Evolutionary conservation across 2,113 vertebrate species (phyloP).

Genomic region (Procavia capensis): DNA sequence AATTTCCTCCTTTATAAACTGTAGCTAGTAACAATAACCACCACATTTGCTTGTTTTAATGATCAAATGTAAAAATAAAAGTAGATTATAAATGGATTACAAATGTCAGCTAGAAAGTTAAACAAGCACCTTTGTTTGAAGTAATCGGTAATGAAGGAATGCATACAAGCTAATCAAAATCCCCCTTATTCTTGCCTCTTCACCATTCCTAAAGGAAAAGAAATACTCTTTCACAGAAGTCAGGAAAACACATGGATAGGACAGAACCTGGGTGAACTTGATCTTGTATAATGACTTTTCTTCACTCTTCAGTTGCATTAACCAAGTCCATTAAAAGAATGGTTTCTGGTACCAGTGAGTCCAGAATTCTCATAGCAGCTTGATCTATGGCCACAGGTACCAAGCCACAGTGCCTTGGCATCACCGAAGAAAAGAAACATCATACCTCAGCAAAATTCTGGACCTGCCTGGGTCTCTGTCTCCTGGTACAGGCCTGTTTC

Average conservation of each 20-base stretch:
- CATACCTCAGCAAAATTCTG: too few relatives aligned
- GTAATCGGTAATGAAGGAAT: not conserved
- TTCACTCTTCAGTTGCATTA: not conserved
- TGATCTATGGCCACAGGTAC: not conserved
- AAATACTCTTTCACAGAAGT: not conserved
- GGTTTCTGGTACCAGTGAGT: not conserved
- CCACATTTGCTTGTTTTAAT: not conserved
- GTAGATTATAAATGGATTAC: not conserved
- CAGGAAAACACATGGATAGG: not conserved
- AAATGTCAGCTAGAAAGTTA: not conserved
- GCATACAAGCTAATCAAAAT: not conserved
- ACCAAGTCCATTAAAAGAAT: not conserved
- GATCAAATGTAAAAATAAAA: not conserved
- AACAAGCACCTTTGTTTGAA: not conserved
- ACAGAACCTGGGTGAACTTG: not conserved
- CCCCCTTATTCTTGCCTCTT: not conserved
- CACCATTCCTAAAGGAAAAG: not conserved
- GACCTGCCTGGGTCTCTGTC: accelerated
- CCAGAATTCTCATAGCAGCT: not conserved
- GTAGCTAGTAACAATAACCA: not conserved
- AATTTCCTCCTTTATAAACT: not conserved
- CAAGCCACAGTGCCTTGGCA: not conserved
- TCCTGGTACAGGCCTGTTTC: not conserved
- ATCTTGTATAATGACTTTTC: not conserved
- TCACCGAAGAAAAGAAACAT: not conserved